These are phyloP conservation scores for Drosophila mercatorum DNA, from an alignment of 2,888 invertebrate genomes.

Conservation along the genomic window DNA sequence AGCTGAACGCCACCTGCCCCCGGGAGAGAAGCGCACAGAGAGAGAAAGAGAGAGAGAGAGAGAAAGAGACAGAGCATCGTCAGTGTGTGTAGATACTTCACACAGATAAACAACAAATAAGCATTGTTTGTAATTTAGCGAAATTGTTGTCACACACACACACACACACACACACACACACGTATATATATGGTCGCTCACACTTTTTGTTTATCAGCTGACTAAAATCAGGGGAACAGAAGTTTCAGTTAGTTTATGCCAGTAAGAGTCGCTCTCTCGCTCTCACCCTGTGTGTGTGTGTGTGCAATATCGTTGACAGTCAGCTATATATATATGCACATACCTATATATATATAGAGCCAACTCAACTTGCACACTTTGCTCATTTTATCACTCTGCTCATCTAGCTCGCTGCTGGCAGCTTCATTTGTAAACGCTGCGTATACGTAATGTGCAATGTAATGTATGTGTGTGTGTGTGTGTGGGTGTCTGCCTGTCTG, in stretches of 20 bases:
- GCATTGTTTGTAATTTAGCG: constrained; percentile 79
- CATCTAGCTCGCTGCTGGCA: constrained; percentile 46
- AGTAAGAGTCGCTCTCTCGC: constrained; percentile 13
- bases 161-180: not conserved
- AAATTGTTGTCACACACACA: constrained; percentile 51
- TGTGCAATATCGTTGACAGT: constrained; percentile 34
- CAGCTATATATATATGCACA: constrained; percentile 40
- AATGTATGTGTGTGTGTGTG: constrained; percentile 2
- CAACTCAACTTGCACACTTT: constrained; percentile 33
- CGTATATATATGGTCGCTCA: not conserved
- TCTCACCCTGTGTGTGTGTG: not conserved
- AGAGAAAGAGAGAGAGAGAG: constrained; percentile 2
- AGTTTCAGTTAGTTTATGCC: constrained; percentile 55
- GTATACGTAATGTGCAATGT: constrained; percentile 65
- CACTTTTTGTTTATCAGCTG: constrained; percentile 61
- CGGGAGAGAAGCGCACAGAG: not conserved
- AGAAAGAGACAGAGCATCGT: constrained; percentile 26
- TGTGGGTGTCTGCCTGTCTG: constrained; percentile 29
- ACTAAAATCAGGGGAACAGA: constrained; percentile 58
- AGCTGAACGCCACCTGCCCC: constrained; percentile 31
- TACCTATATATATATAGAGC: constrained; percentile 1
- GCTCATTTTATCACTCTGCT: constrained; percentile 45
- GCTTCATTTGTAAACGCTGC: constrained; percentile 69
- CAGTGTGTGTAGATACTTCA: constrained; percentile 64
- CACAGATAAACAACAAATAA: constrained; percentile 79